Evolutionary conservation across 1,140 invertebrate species (phyloP).

Genomic region (Calycopis cecrops): DNA sequence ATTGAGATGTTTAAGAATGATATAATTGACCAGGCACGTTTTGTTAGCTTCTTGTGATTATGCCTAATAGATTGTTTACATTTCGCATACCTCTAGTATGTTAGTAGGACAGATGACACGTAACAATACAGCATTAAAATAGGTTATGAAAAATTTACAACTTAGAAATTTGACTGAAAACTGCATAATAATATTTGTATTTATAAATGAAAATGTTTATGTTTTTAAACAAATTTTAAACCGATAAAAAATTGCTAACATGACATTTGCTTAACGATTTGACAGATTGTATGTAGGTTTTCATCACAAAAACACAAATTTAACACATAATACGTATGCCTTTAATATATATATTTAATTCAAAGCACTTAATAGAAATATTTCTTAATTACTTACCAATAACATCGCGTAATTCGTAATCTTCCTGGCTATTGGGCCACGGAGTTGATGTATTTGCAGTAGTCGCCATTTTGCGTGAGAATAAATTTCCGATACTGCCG

Average conservation of each 20-base stretch:
- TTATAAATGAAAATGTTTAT: background rate
- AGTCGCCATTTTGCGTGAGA: constrained; percentile 83
- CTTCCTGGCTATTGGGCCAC: constrained; percentile 95
- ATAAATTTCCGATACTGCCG: constrained; percentile 74
- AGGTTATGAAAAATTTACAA: too few relatives aligned
- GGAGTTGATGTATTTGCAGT: constrained; percentile 77
- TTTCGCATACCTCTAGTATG: constrained; percentile 14
- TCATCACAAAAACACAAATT: background rate
- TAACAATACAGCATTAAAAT: background rate
- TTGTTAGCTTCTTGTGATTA: constrained; percentile 17
- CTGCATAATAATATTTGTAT: too few relatives aligned
- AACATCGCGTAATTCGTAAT: constrained; percentile 95
- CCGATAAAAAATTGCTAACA: constrained; percentile 2
- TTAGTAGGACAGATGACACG: constrained; percentile 13
- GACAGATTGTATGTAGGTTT: constrained; percentile 22
- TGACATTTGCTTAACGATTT: constrained; percentile 23
- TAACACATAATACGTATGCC: background rate
- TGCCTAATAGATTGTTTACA: constrained; percentile 29
- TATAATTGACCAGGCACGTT: constrained; percentile 26
- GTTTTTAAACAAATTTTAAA: constrained; percentile 6
- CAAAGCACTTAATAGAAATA: constrained; percentile 6
- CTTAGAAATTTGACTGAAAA: too few relatives aligned
- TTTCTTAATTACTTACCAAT: constrained; percentile 82
- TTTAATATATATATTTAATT: background rate
- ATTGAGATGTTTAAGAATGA: constrained; percentile 19